These are phyloP conservation scores for Monochamus alternatus DNA, from an alignment of 2,888 invertebrate species.

Conservation along the genomic window DNA sequence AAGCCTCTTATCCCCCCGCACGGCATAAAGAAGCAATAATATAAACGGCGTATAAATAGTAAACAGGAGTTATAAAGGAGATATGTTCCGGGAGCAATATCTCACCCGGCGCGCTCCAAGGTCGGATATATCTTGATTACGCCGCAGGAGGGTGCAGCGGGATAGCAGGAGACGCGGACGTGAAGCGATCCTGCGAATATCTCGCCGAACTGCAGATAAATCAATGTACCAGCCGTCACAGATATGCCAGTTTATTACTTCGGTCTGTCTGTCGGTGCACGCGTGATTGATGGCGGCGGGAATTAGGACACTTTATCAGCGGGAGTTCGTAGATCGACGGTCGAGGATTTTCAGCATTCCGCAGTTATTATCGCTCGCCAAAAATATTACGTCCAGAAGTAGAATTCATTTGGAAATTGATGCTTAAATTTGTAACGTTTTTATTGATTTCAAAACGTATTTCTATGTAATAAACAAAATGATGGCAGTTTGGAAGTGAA, in stretches of 20 bases:
- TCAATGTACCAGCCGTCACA: slow-evolving; percentile 67
- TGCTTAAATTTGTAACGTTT: too few species aligned
- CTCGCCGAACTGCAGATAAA: slow-evolving; percentile 68
- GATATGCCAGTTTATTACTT: slow-evolving; percentile 67
- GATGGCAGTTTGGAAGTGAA: too few species aligned
- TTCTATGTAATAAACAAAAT: too few species aligned
- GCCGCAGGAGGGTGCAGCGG: slow-evolving; percentile 56
- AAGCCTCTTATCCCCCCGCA: slow-evolving; percentile 1
- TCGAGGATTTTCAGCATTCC: slow-evolving; percentile 34
- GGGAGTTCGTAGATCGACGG: slow-evolving; percentile 31
- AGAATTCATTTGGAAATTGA: too few species aligned
- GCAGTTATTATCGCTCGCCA: background rate
- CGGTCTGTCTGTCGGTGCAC: slow-evolving; percentile 49
- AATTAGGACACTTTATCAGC: slow-evolving; percentile 52
- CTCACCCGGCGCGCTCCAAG: slow-evolving; percentile 66
- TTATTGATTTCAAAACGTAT: too few species aligned
- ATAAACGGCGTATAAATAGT: slow-evolving; percentile 67
- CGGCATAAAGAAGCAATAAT: slow-evolving; percentile 57
- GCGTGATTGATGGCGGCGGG: slow-evolving; percentile 48
- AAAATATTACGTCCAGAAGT: background rate
- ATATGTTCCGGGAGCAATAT: slow-evolving; percentile 68
- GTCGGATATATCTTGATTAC: slow-evolving; percentile 71
- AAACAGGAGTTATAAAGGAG: slow-evolving; percentile 67
- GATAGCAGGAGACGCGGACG: slow-evolving; percentile 55
- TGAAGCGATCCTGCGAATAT: slow-evolving; percentile 69